Conservation (phyloP, 2,888 invertebrate genomes). For the Megamerina dolium region DNA sequence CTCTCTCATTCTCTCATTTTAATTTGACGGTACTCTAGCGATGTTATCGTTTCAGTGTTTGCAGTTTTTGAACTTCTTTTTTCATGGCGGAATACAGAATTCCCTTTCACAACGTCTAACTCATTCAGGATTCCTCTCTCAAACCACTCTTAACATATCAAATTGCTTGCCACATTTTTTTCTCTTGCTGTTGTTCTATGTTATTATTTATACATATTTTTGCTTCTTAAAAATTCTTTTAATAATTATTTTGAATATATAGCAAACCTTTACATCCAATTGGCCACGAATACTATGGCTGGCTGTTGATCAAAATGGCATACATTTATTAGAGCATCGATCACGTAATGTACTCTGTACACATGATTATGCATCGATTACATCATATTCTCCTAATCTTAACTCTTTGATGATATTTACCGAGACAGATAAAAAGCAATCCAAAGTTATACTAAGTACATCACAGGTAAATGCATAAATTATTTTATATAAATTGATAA, state of each 20-base stretch:
- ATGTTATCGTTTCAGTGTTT: too few species aligned
- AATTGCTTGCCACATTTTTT: neutral
- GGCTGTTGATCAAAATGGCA: slow-evolving; percentile 86
- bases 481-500: too few species aligned
- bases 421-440: slow-evolving; percentile 83
- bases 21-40: too few species aligned
- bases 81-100: too few species aligned
- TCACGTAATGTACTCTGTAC: slow-evolving; percentile 84
- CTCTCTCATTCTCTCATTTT: too few species aligned
- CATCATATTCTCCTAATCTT: slow-evolving; percentile 86
- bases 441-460: slow-evolving; percentile 88
- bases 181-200: too few species aligned
- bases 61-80: too few species aligned
- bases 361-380: slow-evolving; percentile 82
- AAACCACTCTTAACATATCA: too few species aligned
- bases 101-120: too few species aligned
- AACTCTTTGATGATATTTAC: slow-evolving; percentile 92
- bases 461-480: slow-evolving; percentile 68
- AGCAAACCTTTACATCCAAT: slow-evolving; percentile 94
- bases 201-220: too few species aligned
- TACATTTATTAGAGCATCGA: slow-evolving; percentile 83
- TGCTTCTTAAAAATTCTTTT: too few species aligned
- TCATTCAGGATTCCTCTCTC: too few species aligned
- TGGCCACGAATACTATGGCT: slow-evolving; percentile 92
- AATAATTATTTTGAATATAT: neutral